Evolutionary conservation across 2,113 vertebrate genomes (phyloP).

Genomic region (Channa argus): DNA sequence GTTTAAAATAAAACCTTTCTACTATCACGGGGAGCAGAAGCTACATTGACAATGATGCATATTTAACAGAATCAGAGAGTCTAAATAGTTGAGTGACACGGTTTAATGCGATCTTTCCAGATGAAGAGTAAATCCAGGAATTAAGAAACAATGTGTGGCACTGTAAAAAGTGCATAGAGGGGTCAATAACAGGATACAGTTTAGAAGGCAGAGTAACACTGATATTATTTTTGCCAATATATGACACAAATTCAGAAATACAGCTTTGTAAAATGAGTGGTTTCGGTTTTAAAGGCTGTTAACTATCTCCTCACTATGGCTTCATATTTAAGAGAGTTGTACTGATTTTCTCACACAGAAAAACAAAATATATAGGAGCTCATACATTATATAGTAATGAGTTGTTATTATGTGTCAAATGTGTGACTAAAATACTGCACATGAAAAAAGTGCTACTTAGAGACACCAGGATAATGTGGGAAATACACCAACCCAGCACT

Average conservation of each 20-base stretch:
- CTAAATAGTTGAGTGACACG: background rate
- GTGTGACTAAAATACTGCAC: background rate
- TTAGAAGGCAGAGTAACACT: background rate
- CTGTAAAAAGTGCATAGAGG: background rate
- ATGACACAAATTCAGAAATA: background rate
- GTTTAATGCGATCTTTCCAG: background rate
- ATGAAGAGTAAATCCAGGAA: background rate
- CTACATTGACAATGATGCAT: background rate
- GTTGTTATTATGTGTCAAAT: too few relatives aligned
- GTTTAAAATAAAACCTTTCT: slow-evolving; percentile 16
- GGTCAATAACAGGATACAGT: background rate
- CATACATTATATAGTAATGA: too few relatives aligned
- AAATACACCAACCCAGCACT: background rate
- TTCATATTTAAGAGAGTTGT: too few relatives aligned
- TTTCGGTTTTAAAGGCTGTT: too few relatives aligned
- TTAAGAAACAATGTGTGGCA: background rate
- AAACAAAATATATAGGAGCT: too few relatives aligned
- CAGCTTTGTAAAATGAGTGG: background rate
- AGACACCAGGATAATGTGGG: slow-evolving; percentile 29
- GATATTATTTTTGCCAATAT: background rate
- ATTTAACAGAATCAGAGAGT: slow-evolving; percentile 4
- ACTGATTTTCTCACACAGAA: too few relatives aligned
- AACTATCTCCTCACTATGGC: too few relatives aligned
- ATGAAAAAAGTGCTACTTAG: slow-evolving; percentile 1
- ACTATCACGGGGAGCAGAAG: slow-evolving; percentile 10